Evolutionary conservation across 2,797 vertebrate species (phyloP).

Genomic region (Eleutherodactylus coqui): DNA sequence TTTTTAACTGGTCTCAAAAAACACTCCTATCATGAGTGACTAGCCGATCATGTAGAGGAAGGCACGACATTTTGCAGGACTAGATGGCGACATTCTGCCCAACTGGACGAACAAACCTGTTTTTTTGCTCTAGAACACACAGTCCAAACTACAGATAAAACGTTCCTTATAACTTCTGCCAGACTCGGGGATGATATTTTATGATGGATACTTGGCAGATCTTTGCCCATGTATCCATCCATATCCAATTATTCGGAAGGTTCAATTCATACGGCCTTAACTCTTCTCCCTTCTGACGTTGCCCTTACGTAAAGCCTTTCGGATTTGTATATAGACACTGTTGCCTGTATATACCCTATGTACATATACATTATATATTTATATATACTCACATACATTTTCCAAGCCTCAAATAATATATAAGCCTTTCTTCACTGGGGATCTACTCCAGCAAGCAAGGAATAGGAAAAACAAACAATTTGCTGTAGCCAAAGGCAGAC

Average conservation of each 20-base stretch:
- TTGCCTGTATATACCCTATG: conserved; percentile 45
- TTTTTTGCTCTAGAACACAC: neutral
- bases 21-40: neutral
- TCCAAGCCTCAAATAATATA: conserved; percentile 57
- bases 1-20: neutral
- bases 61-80: neutral
- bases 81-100: neutral
- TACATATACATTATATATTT: conserved; percentile 21
- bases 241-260: neutral
- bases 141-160: neutral
- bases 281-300: neutral
- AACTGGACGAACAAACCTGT: neutral
- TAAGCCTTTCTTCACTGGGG: conserved; percentile 49
- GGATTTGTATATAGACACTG: conserved; percentile 15
- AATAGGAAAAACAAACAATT: neutral
- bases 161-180: neutral
- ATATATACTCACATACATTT: conserved; percentile 5
- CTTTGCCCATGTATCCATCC: neutral
- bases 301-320: conserved; percentile 8
- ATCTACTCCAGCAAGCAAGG: conserved; percentile 42
- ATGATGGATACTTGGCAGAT: neutral
- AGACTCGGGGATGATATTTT: neutral
- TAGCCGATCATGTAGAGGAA: neutral
- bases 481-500: conserved; percentile 54
- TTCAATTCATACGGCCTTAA: conserved; percentile 26